phyloP scores from a whole-genome alignment of 2,888 invertebrate species.

The Rhaphigaster nebulosa region DNA sequence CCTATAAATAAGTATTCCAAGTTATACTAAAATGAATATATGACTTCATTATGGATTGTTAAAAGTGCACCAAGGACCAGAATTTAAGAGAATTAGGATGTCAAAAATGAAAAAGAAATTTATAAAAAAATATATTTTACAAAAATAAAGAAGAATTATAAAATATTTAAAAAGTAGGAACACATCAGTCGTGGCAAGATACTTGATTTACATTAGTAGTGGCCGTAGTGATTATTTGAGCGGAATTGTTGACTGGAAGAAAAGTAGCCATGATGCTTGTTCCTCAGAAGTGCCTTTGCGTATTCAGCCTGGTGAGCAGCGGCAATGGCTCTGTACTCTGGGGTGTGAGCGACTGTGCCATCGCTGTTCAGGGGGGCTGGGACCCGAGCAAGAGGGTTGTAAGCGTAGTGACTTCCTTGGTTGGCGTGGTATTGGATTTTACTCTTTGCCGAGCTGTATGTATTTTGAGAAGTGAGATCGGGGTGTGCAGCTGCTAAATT shows the following conservation, averaged over 20 bases:
- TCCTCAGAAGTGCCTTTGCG: neutral
- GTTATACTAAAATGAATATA: too few species aligned
- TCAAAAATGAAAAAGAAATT: neutral
- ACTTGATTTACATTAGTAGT: neutral
- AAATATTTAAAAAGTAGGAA: neutral
- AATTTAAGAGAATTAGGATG: neutral
- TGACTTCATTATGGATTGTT: too few species aligned
- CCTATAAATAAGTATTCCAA: too few species aligned
- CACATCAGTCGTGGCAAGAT: neutral
- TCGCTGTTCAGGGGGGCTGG: constrained; percentile 58
- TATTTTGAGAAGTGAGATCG: neutral
- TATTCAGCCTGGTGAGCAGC: constrained; percentile 20
- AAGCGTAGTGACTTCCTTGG: neutral
- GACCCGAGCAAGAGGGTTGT: constrained; percentile 1
- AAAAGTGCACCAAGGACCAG: too few species aligned
- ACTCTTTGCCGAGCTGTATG: neutral
- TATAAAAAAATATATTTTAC: neutral
- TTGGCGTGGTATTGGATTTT: neutral
- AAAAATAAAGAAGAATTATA: neutral
- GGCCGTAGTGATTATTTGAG: neutral
- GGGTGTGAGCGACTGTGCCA: constrained; percentile 54
- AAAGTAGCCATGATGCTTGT: neutral
- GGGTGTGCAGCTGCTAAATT: neutral
- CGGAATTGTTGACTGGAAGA: neutral
- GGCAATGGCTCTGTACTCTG: constrained; percentile 33